phyloP scores from a whole-genome alignment of 2,113 vertebrate genomes.

The Cacatua alba region DNA sequence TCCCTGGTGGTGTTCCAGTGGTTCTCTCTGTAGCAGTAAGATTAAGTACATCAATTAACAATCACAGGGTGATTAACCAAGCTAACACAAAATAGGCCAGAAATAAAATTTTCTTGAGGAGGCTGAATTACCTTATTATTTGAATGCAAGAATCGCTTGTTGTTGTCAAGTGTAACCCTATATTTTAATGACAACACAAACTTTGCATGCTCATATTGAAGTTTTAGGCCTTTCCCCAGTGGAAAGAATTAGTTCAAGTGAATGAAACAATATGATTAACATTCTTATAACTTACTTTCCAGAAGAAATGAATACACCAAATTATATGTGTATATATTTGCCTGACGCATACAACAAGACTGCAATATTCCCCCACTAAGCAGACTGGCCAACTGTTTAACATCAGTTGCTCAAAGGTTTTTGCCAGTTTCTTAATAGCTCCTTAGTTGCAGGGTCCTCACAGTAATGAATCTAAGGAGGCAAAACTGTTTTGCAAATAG shows the following conservation, averaged over 20 bases:
- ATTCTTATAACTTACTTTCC: not conserved
- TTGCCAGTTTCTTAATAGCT: not conserved
- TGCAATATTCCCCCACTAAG: not conserved
- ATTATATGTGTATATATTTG: not conserved
- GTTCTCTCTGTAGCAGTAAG: not conserved
- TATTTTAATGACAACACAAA: not conserved
- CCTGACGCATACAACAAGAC: not conserved
- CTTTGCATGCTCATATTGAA: not conserved
- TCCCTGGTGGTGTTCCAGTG: not conserved
- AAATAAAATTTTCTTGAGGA: not conserved
- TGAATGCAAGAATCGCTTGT: not conserved
- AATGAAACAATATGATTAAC: not conserved
- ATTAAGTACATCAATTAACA: slow-evolving; percentile 24
- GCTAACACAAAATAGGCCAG: not conserved
- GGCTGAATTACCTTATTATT: not conserved
- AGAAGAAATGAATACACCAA: not conserved
- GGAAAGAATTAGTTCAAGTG: not conserved
- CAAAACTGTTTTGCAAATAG: not conserved
- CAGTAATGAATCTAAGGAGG: not conserved
- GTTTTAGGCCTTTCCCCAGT: not conserved
- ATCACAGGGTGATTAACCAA: not conserved
- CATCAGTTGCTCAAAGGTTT: not conserved
- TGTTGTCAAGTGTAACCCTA: not conserved
- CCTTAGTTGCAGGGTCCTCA: not conserved
- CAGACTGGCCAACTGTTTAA: not conserved